Base-by-base conservation (phyloP, 30 jellyfish, hydroid and myxozoan species). In the Turritopsis rubra region DNA sequence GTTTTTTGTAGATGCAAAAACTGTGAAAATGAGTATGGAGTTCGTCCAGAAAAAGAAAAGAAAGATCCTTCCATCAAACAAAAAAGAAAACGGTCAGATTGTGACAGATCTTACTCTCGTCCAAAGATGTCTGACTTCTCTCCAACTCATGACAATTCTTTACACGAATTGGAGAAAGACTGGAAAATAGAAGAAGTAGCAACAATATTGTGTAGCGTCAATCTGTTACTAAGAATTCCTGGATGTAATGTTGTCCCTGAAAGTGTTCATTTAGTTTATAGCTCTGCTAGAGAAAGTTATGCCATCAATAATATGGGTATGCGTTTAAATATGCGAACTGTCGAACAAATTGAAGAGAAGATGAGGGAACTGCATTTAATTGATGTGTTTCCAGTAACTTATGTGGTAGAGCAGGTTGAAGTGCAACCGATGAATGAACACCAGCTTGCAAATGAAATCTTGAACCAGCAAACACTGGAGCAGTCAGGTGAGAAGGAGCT, bases 11-110 rank as follows among this genome's bases (percentile, higher is more conserved):
- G 30, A 23, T 68, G 77, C 77, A 68, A 68, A 68, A 68, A 68
- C 77, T 68, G 77, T 68, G 31, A 68, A 23, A 68, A 68, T 27
- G 28, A 23, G 30, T 68, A n/a, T 27, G 77, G 77, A 9, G 77
- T 68, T 0, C 28, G 30, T 8, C 77, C 77, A 22, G 60, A 5
- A 41, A 41, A 41, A 41, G 77, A 68, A 19, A 27, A n/a, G 28
- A 27, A n/a, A 9, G 30, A 68, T n/a, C 8, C 77, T 17, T 8
- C 77, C 30, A 19, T 27, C 19, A 23, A 23, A 23, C 31, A 23
- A 17, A 68, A 68, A 19, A 0, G 77, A 22, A 68, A 68, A 68
- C 77, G 77, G 19, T 23, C 77, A 7, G 77, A 68, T 19, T 41
- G 60, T 41, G 60, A 41, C 60, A 9, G 30, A 68, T 68, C 77